Percentiles rank a stretch among this genome's conserved stretches.
Evolutionary conservation across 2,113 vertebrate species (phyloP).

Genomic region (Fulica atra): DNA sequence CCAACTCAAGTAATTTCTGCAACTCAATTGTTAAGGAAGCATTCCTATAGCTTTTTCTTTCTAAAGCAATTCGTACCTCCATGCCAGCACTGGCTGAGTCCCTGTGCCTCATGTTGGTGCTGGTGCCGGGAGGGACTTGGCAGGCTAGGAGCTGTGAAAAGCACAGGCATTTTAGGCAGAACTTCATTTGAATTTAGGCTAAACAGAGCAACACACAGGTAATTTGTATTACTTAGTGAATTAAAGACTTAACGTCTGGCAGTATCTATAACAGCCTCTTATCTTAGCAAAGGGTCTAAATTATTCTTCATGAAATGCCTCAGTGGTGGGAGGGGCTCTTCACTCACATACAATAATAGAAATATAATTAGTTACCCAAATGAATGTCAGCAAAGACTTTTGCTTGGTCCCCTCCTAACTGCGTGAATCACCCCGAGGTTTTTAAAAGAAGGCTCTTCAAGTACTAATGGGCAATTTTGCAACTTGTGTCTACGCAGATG

Average conservation of each 20-base stretch:
- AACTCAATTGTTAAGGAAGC: background rate
- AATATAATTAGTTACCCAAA: background rate
- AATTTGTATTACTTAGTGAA: background rate
- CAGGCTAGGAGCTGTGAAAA: background rate
- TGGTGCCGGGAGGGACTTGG: background rate
- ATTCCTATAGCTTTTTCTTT: background rate
- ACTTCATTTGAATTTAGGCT: background rate
- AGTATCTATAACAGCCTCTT: background rate
- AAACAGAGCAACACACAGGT: background rate
- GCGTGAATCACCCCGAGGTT: background rate
- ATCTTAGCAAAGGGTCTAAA: background rate
- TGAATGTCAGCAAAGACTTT: background rate
- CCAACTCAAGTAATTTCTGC: background rate
- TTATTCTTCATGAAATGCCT: background rate
- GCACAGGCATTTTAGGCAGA: background rate
- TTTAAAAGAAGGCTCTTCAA: background rate
- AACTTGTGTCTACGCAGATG: background rate
- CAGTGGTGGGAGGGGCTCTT: background rate
- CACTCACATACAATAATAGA: background rate
- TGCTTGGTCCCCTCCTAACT: background rate
- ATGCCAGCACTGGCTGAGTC: background rate
- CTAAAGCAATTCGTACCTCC: background rate
- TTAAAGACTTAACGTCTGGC: background rate
- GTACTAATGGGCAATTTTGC: background rate
- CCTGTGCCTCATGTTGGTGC: background rate